Conservation (phyloP, 2,888 invertebrate species). For the Onchidella celtica region DNA sequence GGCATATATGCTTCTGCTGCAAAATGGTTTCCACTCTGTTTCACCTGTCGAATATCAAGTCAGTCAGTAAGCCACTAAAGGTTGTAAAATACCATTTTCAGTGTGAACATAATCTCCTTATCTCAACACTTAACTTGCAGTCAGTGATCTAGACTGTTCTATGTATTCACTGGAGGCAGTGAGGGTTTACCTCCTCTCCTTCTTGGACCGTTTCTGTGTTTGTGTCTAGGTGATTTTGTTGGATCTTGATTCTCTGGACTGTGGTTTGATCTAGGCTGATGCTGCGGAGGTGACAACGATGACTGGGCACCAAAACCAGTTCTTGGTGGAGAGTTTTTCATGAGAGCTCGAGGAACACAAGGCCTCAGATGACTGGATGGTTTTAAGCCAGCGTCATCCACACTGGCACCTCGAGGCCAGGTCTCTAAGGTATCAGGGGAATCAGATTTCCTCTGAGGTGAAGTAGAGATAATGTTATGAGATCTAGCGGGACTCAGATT, state of each 20-base stretch:
- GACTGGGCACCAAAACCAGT: not conserved
- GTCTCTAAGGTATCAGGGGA: not conserved
- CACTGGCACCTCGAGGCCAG: constrained; percentile 4
- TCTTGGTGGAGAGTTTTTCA: constrained; percentile 6
- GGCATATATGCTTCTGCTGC: too few relatives aligned
- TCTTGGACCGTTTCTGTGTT: not conserved
- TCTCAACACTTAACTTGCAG: too few relatives aligned
- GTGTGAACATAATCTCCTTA: too few relatives aligned
- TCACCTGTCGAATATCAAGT: too few relatives aligned
- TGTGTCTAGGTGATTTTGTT: constrained; percentile 17
- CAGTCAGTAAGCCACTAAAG: too few relatives aligned
- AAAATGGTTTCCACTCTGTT: too few relatives aligned
- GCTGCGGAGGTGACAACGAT: not conserved
- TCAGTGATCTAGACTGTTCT: too few relatives aligned
- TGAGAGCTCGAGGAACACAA: constrained; percentile 22
- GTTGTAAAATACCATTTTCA: too few relatives aligned
- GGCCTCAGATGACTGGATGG: constrained; percentile 18
- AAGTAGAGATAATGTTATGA: not conserved
- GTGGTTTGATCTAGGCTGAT: not conserved
- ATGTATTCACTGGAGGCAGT: too few relatives aligned
- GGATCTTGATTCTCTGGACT: too few relatives aligned
- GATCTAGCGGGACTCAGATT: too few relatives aligned
- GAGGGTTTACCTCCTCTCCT: not conserved
- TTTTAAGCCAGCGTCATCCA: constrained; percentile 6
- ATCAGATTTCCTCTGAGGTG: not conserved